A percentile compares a stretch with the other conserved stretches of the same genome.
Conservation (phyloP, 2,888 invertebrate genomes). For the Caenorhabditis auriculariae region DNA sequence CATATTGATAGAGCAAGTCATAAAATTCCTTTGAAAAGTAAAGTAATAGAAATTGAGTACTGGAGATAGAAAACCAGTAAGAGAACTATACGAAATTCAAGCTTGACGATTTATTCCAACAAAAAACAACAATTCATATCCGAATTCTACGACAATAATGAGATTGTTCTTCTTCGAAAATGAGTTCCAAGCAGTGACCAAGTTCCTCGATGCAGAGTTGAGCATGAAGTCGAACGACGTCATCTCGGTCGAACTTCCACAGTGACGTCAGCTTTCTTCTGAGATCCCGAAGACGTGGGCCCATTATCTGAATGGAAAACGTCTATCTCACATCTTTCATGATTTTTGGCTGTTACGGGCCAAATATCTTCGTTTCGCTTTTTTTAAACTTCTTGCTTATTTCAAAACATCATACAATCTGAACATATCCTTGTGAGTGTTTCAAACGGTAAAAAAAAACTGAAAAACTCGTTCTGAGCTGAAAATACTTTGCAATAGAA, state of each 20-base stretch:
- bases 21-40: too few species aligned
- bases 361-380: not conserved
- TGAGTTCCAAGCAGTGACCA: constrained; percentile 17
- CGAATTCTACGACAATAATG: constrained; percentile 2
- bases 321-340: not conserved
- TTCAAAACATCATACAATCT: not conserved
- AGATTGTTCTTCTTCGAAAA: constrained; percentile 11
- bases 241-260: constrained; percentile 41
- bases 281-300: constrained; percentile 29
- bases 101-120: too few species aligned
- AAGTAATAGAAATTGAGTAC: too few species aligned
- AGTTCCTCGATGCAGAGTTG: constrained; percentile 51
- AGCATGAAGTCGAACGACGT: constrained; percentile 52
- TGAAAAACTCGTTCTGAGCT: not conserved
- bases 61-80: too few species aligned
- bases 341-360: not conserved
- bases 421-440: not conserved
- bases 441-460: too few species aligned
- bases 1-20: too few species aligned
- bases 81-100: too few species aligned
- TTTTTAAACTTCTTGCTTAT: not conserved
- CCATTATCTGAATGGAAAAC: constrained; percentile 45
- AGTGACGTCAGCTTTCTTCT: constrained; percentile 30
- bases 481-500: too few species aligned
- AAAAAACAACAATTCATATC: constrained; percentile 2